Evolutionary conservation across 2,113 vertebrate genomes (phyloP), one percentile per base, ranked within the genome.

Genomic region (Pachyramphus minor): DNA sequence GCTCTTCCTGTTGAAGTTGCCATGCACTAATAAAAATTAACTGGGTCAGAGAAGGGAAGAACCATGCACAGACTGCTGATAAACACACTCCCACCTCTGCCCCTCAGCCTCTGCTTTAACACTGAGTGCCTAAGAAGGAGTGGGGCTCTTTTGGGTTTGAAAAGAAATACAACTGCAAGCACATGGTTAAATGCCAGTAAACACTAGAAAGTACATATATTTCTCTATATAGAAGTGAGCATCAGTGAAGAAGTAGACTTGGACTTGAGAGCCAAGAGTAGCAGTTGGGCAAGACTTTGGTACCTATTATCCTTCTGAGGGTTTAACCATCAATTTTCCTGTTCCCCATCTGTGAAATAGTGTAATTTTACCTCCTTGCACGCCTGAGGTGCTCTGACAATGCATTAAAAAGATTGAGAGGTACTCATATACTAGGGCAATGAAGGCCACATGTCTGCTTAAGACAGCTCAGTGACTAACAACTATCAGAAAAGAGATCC

Each of bases 321-420:
- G 60, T 93, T 97, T 97, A 92, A 94, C 72, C 79, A 94, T 95
- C 93, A 95, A 95, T 97, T 93, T 96, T 83, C 62, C 85, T 94
- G 85, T 81, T 96, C 73, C 79, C 90, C 79, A 94, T 88, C 93
- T 95, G 93, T 95, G 95, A 96, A 96, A 97, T 84, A 94, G 92
- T 92, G 82, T 95, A 96, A 97, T 96, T 91, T 90, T 93, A 94
- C 90, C 84, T 93, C 72, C 82, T 80, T 84, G 75, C 92, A 95
- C 1, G 76, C 92, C 95, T 96, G 93, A 96, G 72, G 85, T 93
- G 68, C 56, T 93, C 93, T 96, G 95, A 94, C 93, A 96, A 94
- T 86, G 76, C 90, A 93, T 96, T 94, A 94, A 96, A 96, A 97
- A 97, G 95, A 97, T 93, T 95, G 92, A 94, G 83, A 97, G 93